phyloP scores from a whole-genome alignment of 2,888 invertebrate genomes.

The Spicauda simplicius region DNA sequence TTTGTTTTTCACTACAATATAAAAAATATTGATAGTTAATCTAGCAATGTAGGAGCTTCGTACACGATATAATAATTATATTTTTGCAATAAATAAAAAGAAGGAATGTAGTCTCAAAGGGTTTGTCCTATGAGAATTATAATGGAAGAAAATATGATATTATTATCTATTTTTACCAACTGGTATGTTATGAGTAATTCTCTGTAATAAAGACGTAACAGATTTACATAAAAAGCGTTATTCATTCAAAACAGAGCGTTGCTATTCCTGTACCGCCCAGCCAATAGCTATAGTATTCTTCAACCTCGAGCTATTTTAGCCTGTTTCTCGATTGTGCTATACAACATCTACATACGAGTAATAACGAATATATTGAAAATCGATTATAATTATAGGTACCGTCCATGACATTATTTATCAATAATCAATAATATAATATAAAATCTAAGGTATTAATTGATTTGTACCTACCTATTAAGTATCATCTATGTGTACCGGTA shows the following conservation, averaged over 20 bases:
- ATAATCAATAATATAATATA: too few relatives aligned
- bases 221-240: slow-evolving; percentile 50
- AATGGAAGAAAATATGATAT: not conserved
- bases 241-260: slow-evolving; percentile 51
- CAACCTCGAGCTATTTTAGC: slow-evolving; percentile 68
- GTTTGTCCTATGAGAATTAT: too few relatives aligned
- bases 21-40: too few relatives aligned
- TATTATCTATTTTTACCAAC: not conserved
- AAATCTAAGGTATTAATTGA: too few relatives aligned
- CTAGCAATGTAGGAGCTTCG: too few relatives aligned
- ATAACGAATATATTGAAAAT: not conserved
- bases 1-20: too few relatives aligned
- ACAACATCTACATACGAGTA: slow-evolving; percentile 37
- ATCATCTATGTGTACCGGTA: too few relatives aligned
- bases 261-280: slow-evolving; percentile 67
- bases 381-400: not conserved
- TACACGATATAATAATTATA: too few relatives aligned
- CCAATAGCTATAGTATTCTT: slow-evolving; percentile 61
- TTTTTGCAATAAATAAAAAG: too few relatives aligned
- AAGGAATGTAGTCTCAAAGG: too few relatives aligned
- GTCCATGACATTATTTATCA: too few relatives aligned
- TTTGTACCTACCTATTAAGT: too few relatives aligned
- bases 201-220: slow-evolving; percentile 36
- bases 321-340: slow-evolving; percentile 59
- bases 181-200: slow-evolving; percentile 16